phyloP scores from a whole-genome alignment of 2,888 invertebrate species.

The Drosophila monieri region DNA sequence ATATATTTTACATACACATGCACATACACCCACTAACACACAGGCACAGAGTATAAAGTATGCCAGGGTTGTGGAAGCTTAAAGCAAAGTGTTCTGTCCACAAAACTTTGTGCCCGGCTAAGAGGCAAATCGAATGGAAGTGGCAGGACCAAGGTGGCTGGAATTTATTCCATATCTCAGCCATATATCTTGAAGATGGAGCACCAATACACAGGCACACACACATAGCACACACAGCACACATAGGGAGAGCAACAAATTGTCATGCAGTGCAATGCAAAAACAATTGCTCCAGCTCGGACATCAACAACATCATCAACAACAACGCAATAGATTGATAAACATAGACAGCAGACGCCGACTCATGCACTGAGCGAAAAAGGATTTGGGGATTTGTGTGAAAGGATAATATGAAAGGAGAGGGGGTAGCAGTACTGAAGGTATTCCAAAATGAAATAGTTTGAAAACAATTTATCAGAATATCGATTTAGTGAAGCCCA shows the following conservation, averaged over 20 bases:
- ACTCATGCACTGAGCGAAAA: constrained; percentile 13
- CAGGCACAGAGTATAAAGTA: constrained; percentile 12
- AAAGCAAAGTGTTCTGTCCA: constrained; percentile 52
- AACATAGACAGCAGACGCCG: constrained; percentile 64
- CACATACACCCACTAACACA: background rate
- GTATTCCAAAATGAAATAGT: too few species aligned
- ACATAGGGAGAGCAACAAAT: constrained; percentile 59
- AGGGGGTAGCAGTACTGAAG: too few species aligned
- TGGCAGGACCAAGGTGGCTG: constrained; percentile 28
- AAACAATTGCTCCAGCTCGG: constrained; percentile 50
- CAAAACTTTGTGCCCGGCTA: constrained; percentile 44
- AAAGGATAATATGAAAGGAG: too few species aligned
- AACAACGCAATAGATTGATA: constrained; percentile 66
- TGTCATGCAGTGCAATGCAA: constrained; percentile 60
- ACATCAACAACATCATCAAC: constrained; percentile 46
- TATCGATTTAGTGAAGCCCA: too few species aligned
- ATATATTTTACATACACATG: background rate
- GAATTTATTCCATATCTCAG: constrained; percentile 42
- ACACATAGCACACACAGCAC: constrained; percentile 8
- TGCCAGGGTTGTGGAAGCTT: constrained; percentile 38
- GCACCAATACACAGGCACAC: constrained; percentile 18
- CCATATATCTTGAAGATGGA: constrained; percentile 34
- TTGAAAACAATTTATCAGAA: too few species aligned
- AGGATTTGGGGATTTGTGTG: background rate
- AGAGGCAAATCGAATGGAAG: constrained; percentile 37